phyloP scores from a whole-genome alignment of 2,113 vertebrate genomes.

The Odocoileus virginianus region DNA sequence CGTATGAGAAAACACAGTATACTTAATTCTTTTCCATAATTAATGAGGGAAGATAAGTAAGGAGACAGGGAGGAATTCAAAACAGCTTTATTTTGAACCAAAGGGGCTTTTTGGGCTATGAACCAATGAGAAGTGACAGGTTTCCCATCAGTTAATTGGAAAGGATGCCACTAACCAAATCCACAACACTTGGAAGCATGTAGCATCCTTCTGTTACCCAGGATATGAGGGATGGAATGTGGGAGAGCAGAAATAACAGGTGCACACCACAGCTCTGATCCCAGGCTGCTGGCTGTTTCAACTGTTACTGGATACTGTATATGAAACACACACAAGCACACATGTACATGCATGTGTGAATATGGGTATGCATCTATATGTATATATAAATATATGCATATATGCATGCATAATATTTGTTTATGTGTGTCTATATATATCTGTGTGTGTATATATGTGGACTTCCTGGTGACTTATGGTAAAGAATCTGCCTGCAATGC shows the following conservation, averaged over 20 bases:
- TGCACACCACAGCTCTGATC: accelerated
- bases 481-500: not conserved
- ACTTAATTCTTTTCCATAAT: not conserved
- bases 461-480: not conserved
- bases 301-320: not conserved
- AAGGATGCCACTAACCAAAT: not conserved
- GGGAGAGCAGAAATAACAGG: no score
- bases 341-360: accelerated
- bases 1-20: accelerated
- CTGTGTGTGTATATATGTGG: not conserved
- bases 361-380: not conserved
- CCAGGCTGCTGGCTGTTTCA: not conserved
- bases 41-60: not conserved
- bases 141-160: not conserved
- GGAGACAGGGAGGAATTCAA: not conserved
- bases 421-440: not conserved
- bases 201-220: no score
- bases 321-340: not conserved
- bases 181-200: not conserved
- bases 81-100: not conserved
- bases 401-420: not conserved
- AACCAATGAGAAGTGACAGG: not conserved
- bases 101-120: not conserved
- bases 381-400: not conserved
- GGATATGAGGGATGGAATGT: no score